Percentiles rank a stretch among this genome's conserved stretches.
Evolutionary conservation across 1,140 invertebrate species (phyloP).

Genomic region (Sesamia nonagrioides): DNA sequence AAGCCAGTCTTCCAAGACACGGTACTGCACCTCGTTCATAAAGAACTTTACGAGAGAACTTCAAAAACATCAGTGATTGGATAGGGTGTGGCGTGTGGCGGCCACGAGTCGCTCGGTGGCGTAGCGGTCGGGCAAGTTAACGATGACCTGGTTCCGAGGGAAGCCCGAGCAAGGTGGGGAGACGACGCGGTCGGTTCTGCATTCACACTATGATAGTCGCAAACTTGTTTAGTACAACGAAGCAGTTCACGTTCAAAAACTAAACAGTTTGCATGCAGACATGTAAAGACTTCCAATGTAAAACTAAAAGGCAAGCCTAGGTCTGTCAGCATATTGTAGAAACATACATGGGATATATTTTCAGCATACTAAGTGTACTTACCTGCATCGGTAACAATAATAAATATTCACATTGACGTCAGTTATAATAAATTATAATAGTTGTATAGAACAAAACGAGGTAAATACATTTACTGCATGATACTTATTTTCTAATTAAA

Average conservation of each 20-base stretch:
- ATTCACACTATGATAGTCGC: constrained; percentile 39
- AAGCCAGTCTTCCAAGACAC: too few relatives aligned
- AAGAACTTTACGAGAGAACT: background rate
- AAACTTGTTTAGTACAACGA: constrained; percentile 41
- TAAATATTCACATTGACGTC: constrained; percentile 17
- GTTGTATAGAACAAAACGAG: constrained; percentile 20
- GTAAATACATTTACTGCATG: constrained; percentile 17
- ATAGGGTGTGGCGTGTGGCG: constrained; percentile 59
- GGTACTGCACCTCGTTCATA: background rate
- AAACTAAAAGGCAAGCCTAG: background rate
- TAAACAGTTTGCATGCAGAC: constrained; percentile 6
- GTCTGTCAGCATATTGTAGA: background rate
- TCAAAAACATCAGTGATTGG: constrained; percentile 59
- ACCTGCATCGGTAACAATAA: background rate
- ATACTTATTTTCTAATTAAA: constrained; percentile 18
- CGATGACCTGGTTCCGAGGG: constrained; percentile 82
- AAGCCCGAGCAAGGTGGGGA: constrained; percentile 74
- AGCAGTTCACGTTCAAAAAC: constrained; percentile 15
- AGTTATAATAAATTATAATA: constrained; percentile 31
- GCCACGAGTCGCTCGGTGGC: constrained; percentile 59
- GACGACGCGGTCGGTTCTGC: constrained; percentile 48
- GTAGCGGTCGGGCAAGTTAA: constrained; percentile 73
- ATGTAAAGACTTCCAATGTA: background rate
- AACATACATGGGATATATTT: background rate
- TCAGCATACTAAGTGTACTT: background rate